Percentiles rank a stretch among this genome's conserved stretches.
phyloP scores from a whole-genome alignment of 1,140 invertebrate species.

The Ylistrum balloti region DNA sequence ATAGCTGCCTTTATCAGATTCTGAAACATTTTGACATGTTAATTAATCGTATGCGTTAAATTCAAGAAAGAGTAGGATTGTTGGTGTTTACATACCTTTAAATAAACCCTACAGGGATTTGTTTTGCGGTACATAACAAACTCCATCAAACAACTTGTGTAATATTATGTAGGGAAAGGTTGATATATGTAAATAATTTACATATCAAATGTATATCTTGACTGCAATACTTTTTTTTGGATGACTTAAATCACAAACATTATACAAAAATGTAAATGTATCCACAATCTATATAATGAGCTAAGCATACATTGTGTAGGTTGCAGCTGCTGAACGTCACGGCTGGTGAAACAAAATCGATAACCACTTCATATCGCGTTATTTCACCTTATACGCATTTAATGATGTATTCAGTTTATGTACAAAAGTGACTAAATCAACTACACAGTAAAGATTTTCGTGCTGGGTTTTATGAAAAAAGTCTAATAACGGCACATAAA shows the following conservation, averaged over 20 bases:
- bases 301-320: background rate
- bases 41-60: no score
- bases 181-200: background rate
- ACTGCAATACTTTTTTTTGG: background rate
- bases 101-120: background rate
- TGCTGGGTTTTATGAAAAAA: no score
- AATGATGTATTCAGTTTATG: no score
- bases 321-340: background rate
- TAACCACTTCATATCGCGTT: background rate
- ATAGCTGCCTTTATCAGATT: conserved; percentile 41
- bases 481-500: no score
- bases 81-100: background rate
- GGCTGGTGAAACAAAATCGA: no score
- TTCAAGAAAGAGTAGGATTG: no score
- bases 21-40: conserved; percentile 41
- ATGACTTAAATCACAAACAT: background rate
- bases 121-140: background rate
- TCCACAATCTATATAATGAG: background rate
- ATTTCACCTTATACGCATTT: background rate
- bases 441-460: no score
- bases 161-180: background rate
- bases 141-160: no score
- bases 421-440: no score
- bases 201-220: background rate
- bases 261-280: background rate